Percentiles rank a stretch among this genome's conserved stretches.
These are phyloP conservation scores for Phallusia fumigata DNA, from an alignment of 23 tunicate species.

Conservation along the genomic window DNA sequence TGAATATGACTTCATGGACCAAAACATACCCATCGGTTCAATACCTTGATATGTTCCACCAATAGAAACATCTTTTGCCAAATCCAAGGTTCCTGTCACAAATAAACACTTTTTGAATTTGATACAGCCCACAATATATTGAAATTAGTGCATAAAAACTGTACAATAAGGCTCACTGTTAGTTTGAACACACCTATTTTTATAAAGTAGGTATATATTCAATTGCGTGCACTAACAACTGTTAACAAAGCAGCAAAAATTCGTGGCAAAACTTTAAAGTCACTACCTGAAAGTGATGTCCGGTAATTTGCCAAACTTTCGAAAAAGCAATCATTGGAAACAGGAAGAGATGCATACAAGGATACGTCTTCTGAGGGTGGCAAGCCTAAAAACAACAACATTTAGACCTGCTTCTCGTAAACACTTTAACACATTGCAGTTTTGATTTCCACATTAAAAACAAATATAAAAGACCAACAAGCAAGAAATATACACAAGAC, in stretches of 20 bases:
- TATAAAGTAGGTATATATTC: no score
- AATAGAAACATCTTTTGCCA: not conserved
- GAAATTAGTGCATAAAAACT: no score
- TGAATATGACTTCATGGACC: not conserved
- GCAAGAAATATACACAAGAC: no score
- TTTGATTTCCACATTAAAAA: no score
- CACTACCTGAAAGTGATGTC: not conserved
- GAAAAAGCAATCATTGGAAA: not conserved
- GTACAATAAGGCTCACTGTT: no score
- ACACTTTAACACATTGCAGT: not conserved
- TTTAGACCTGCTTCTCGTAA: not conserved
- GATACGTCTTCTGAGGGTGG: conserved; percentile 2
- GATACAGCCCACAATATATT: not conserved
- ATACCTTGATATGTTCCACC: not conserved
- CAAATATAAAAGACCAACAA: no score
- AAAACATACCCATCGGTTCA: conserved; percentile 1
- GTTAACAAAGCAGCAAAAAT: no score
- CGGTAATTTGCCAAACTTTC: not conserved
- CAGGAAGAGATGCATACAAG: not conserved
- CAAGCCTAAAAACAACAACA: not conserved
- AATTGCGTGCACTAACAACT: no score
- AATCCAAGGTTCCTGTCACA: not conserved
- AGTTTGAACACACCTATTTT: no score
- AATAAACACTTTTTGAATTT: not conserved
- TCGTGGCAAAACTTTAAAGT: not conserved